Conservation (phyloP, 1,140 invertebrate species). For the Saccostrea glomerata region DNA sequence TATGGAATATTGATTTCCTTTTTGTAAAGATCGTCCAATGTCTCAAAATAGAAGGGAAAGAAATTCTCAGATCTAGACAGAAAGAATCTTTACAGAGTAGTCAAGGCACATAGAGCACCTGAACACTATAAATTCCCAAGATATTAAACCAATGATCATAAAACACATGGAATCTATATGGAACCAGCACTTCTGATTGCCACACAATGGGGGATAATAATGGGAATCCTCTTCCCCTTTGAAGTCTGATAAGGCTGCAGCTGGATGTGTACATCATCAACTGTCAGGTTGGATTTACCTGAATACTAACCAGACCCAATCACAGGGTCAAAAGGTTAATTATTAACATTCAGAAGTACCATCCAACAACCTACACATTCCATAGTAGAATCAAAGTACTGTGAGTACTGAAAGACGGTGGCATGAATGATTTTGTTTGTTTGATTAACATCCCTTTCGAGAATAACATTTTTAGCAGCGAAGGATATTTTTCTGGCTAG, state of each 20-base stretch:
- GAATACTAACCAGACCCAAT: background rate
- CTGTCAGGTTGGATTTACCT: slow-evolving; percentile 10
- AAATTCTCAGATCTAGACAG: background rate
- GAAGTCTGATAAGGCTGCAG: slow-evolving; percentile 3
- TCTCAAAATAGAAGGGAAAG: background rate
- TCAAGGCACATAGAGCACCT: background rate
- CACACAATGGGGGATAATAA: background rate
- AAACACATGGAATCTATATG: slow-evolving; percentile 4
- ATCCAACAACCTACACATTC: background rate
- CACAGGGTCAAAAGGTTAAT: background rate
- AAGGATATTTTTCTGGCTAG: too few relatives aligned
- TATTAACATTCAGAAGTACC: background rate
- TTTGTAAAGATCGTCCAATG: background rate
- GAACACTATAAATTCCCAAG: slow-evolving; percentile 5
- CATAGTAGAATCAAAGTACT: background rate
- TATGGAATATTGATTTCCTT: background rate
- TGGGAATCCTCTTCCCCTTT: background rate
- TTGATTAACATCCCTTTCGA: too few relatives aligned
- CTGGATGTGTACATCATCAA: background rate
- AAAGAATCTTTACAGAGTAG: background rate
- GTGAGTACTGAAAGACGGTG: too few relatives aligned
- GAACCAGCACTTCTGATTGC: background rate
- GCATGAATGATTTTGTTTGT: too few relatives aligned
- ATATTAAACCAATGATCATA: slow-evolving; percentile 21
- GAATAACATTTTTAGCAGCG: too few relatives aligned